Evolutionary conservation across 2,797 vertebrate species (phyloP).

Genomic region (Gymnothorax javanicus): DNA sequence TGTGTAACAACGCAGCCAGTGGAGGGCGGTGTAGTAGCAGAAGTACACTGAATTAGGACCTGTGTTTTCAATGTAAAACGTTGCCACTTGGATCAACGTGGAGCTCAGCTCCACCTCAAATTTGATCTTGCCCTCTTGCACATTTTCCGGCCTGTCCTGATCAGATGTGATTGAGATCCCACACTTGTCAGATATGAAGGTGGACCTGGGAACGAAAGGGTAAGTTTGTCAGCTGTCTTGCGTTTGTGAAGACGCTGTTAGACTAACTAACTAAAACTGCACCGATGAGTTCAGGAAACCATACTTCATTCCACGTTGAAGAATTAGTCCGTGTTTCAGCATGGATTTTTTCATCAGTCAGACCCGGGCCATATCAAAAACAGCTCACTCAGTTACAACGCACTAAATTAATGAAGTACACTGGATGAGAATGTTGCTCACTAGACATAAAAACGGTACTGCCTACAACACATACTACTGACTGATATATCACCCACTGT

Average conservation of each 20-base stretch:
- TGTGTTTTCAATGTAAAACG: constrained; percentile 72
- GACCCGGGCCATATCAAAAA: not conserved
- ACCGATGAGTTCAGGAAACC: too few relatives aligned
- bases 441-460: too few relatives aligned
- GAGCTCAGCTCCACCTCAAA: constrained; percentile 40
- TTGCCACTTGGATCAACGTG: constrained; percentile 16
- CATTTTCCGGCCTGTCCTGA: not conserved
- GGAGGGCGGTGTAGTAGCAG: constrained; percentile 63
- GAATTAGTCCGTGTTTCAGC: not conserved
- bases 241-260: too few relatives aligned
- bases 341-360: not conserved
- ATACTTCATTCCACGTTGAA: not conserved
- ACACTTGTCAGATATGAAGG: constrained; percentile 71
- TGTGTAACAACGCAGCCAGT: constrained; percentile 56
- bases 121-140: constrained; percentile 59
- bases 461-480: too few relatives aligned
- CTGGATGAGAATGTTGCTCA: too few relatives aligned
- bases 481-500: too few relatives aligned
- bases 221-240: not conserved
- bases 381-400: too few relatives aligned
- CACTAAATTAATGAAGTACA: too few relatives aligned
- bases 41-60: constrained; percentile 69
- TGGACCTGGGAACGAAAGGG: constrained; percentile 60
- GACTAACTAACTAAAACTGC: too few relatives aligned
- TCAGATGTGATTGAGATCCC: constrained; percentile 71